Base-by-base conservation (phyloP, 2,888 invertebrate genomes). In the Sinodicranocentrus sp. region DNA sequence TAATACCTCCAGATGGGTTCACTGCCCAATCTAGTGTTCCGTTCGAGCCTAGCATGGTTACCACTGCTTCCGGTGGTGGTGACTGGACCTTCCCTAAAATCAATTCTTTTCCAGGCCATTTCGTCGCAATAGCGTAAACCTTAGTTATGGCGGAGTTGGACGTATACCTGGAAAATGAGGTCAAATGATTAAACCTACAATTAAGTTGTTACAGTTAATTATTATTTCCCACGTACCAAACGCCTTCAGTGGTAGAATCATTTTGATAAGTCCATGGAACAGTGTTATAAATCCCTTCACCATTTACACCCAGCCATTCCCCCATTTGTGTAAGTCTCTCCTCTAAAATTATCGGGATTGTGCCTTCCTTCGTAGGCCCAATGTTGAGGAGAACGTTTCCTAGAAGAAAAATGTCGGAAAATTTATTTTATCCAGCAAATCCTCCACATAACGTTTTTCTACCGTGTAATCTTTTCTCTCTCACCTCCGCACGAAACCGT, bases 201-300 rank as follows among this genome's bases (percentile, higher is more conserved):
- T 23, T 6, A 19, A 19, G 17, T 3, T n/a, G 17, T 63, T 63
- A 28, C 25, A 33, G n/a, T 6, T 10, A 59, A 8, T 23, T 59
- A 63, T 10, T 25, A 10, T 23, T 13, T 23, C 57, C 25, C 3
- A 6, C 21, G 54, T 78, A 97, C 97, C 97, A 97, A 10, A 95
- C 94, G 78, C 92, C 91, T 0, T 92, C 90, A 0, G 93, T 93
- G n/a, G 93, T 68, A 0, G 95, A 94, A 89, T 97, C 97, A 89
- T 97, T 97, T 91, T 97, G 97, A 82, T 92, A 91, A 0, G 90
- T 90, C 97, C 91, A 91, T 5, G 91, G 91, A 23, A 88, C 89
- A 2, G 89, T 89, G n/a, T 86, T 85, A 84, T 91, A 91, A 63
- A 91, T 91, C 1, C 91, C 91, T 71, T 91, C 91, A 15, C 91